These are phyloP conservation scores for Archaeoteleia sp. DNA, from an alignment of 2,888 invertebrate genomes.

Conservation along the genomic window DNA sequence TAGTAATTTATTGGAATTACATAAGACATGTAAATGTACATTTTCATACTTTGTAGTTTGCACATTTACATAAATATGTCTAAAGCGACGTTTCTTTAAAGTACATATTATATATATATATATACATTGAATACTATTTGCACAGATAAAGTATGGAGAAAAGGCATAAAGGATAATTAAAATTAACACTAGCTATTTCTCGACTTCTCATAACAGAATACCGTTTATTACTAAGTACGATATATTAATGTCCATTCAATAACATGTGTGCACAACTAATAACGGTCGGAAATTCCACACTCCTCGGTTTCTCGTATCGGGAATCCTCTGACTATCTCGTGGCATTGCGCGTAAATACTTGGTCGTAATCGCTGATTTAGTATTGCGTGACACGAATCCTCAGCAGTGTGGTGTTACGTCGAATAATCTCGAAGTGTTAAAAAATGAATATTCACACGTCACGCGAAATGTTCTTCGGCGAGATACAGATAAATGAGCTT, in stretches of 20 bases:
- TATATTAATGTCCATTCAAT: conserved; percentile 16
- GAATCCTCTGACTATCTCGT: conserved; percentile 5
- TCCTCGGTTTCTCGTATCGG: conserved; percentile 7
- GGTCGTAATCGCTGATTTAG: conserved; percentile 16
- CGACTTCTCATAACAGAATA: conserved; percentile 6
- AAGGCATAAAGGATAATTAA: conserved; percentile 14
- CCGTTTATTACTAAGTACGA: conserved; percentile 3
- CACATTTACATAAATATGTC: too few species aligned
- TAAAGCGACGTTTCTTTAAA: too few species aligned
- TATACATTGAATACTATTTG: too few species aligned
- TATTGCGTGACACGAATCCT: conserved; percentile 13
- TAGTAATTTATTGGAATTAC: too few species aligned
- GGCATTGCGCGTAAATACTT: conserved; percentile 19
- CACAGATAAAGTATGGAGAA: background rate
- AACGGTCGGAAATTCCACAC: conserved; percentile 17
- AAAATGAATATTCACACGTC: too few species aligned
- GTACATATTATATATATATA: too few species aligned
- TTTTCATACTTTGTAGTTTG: too few species aligned
- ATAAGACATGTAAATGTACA: too few species aligned
- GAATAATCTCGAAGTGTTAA: too few species aligned
- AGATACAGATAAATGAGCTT: too few species aligned
- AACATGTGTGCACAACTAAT: conserved; percentile 10
- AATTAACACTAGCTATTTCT: conserved; percentile 4
- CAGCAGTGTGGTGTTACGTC: background rate
- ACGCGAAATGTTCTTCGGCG: too few species aligned